These are phyloP conservation scores for Campoplex capitator DNA, from an alignment of 2,888 invertebrate species.

Conservation along the genomic window DNA sequence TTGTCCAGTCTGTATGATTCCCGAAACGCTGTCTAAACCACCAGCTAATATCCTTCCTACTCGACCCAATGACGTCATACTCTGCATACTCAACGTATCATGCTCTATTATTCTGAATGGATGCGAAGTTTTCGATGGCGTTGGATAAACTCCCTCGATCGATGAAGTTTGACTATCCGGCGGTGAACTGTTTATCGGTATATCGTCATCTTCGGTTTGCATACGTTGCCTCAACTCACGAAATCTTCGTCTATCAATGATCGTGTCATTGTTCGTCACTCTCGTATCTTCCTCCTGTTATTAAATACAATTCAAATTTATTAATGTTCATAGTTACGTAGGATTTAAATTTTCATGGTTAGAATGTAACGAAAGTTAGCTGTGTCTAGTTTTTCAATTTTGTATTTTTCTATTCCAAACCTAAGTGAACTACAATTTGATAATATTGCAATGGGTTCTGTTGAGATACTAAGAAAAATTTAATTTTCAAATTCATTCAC, in stretches of 20 bases:
- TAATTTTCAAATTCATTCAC: too few species aligned
- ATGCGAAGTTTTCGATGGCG: slow-evolving; percentile 88
- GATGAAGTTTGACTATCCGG: slow-evolving; percentile 92
- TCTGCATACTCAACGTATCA: slow-evolving; percentile 94
- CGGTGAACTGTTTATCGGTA: slow-evolving; percentile 88
- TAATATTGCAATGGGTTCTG: background rate
- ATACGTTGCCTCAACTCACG: slow-evolving; percentile 94
- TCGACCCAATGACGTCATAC: slow-evolving; percentile 94
- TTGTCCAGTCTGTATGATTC: slow-evolving; percentile 76
- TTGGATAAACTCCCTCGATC: slow-evolving; percentile 91
- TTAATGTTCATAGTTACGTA: background rate
- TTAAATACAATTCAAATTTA: slow-evolving; percentile 38
- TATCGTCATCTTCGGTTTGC: slow-evolving; percentile 94
- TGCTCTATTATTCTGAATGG: slow-evolving; percentile 95
- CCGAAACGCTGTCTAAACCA: slow-evolving; percentile 81
- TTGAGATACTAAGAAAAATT: background rate
- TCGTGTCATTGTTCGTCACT: slow-evolving; percentile 78
- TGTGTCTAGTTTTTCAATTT: background rate
- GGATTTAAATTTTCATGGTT: slow-evolving; percentile 2
- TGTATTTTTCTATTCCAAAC: too few species aligned
- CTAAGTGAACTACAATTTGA: background rate
- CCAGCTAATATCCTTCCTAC: slow-evolving; percentile 93
- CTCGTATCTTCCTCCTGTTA: slow-evolving; percentile 84
- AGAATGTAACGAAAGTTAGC: background rate
- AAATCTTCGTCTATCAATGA: slow-evolving; percentile 89